These are phyloP conservation scores for Eristalis pertinax DNA, from an alignment of 2,888 invertebrate species.

Conservation along the genomic window DNA sequence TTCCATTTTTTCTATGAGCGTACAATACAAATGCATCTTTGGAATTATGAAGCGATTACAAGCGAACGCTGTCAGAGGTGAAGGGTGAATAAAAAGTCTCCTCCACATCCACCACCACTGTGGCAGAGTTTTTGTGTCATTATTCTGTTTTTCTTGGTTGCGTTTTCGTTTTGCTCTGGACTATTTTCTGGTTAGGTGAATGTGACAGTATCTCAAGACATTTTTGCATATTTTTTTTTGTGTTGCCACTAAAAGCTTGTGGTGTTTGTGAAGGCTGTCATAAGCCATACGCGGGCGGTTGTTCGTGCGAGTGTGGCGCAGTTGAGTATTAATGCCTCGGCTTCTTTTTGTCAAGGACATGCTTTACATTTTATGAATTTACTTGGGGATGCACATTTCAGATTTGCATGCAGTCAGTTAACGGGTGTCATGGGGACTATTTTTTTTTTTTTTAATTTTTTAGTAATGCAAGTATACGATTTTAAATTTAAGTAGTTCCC, in stretches of 20 bases:
- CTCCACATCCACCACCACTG: slow-evolving; percentile 18
- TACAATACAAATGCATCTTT: slow-evolving; percentile 8
- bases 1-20: background rate
- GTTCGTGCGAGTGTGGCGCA: background rate
- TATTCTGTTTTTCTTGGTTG: background rate
- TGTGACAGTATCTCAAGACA: slow-evolving; percentile 41
- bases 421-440: too few species aligned
- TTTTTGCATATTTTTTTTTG: slow-evolving; percentile 11
- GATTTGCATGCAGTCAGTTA: background rate
- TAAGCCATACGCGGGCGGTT: slow-evolving; percentile 2
- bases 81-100: slow-evolving; percentile 22
- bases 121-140: background rate
- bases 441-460: background rate
- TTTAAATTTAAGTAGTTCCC: too few species aligned
- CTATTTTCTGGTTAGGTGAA: slow-evolving; percentile 30
- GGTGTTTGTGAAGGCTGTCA: slow-evolving; percentile 46
- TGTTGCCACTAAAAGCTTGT: slow-evolving; percentile 1
- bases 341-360: background rate
- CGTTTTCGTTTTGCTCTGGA: slow-evolving; percentile 1
- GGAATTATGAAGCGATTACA: slow-evolving; percentile 34
- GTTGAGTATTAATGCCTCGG: background rate
- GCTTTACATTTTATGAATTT: background rate
- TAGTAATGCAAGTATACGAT: too few species aligned
- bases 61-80: slow-evolving; percentile 47
- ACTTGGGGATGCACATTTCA: background rate